Conservation (phyloP, 2,113 vertebrate species). For the Andinoacara biseriatus region DNA sequence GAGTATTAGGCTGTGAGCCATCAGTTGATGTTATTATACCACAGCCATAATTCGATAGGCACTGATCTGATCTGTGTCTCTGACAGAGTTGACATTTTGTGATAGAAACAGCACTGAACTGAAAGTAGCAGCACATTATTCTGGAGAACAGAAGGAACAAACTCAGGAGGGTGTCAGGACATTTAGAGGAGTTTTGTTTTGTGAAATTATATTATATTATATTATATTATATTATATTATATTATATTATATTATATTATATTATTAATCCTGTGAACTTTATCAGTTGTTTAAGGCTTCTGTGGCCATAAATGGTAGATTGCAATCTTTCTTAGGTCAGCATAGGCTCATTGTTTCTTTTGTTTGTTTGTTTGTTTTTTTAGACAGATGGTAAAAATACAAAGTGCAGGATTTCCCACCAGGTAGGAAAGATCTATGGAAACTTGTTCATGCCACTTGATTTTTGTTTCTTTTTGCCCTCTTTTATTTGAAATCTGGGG, state of each 20-base stretch:
- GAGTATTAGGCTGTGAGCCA: constrained; percentile 44
- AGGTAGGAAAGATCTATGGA: too few species aligned
- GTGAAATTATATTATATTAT: too few species aligned
- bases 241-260: too few species aligned
- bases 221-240: too few species aligned
- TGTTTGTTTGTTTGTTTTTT: background rate
- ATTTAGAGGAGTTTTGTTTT: too few species aligned
- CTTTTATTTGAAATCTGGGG: too few species aligned
- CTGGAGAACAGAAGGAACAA: background rate
- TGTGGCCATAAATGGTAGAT: background rate
- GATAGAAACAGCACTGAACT: constrained; percentile 29
- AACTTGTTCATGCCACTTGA: too few species aligned
- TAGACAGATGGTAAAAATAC: background rate
- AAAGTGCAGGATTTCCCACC: background rate
- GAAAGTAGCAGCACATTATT: constrained; percentile 10
- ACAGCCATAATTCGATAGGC: constrained; percentile 50
- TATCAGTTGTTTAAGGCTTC: background rate
- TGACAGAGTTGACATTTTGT: constrained; percentile 45
- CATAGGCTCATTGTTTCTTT: background rate
- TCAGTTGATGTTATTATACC: constrained; percentile 56
- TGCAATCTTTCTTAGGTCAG: background rate
- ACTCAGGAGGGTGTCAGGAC: background rate
- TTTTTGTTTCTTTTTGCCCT: too few species aligned
- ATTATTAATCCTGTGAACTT: background rate
- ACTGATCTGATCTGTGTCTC: constrained; percentile 46